These are phyloP conservation scores for Pygoscelis antarcticus DNA, from an alignment of 2,113 vertebrate genomes.

Conservation along the genomic window DNA sequence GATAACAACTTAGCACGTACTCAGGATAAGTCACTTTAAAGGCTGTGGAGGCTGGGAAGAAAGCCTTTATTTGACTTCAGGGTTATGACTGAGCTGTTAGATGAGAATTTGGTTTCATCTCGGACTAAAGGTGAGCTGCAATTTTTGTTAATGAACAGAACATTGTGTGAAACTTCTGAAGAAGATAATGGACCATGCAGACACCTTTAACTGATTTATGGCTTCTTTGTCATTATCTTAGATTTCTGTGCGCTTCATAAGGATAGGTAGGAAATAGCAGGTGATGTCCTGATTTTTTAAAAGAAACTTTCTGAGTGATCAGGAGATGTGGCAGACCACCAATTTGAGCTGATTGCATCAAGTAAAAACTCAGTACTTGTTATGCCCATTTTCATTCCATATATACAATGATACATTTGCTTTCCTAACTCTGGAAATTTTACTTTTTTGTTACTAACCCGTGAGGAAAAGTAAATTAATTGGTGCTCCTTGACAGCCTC, in stretches of 20 bases:
- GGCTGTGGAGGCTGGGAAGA: not conserved
- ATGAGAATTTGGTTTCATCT: not conserved
- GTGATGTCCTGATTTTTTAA: not conserved
- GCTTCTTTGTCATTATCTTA: not conserved
- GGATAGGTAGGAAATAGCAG: not conserved
- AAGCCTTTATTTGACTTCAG: not conserved
- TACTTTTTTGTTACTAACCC: not conserved
- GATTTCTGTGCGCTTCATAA: not conserved
- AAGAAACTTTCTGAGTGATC: not conserved
- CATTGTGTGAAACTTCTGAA: not conserved
- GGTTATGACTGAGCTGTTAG: not conserved
- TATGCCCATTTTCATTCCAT: not conserved
- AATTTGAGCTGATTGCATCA: not conserved
- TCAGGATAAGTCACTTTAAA: not conserved
- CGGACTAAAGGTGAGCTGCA: not conserved
- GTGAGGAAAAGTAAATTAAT: not conserved
- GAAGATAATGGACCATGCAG: not conserved
- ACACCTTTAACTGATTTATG: not conserved
- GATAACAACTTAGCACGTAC: not conserved
- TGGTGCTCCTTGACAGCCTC: not conserved
- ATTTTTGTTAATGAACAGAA: conserved; percentile 1
- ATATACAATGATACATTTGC: not conserved
- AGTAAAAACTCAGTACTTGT: not conserved
- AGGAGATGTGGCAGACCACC: not conserved
- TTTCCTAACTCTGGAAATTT: not conserved